Percentiles rank a stretch among this genome's conserved stretches.
Conservation (phyloP, 1,140 invertebrate species). For the Drosophila carrolli region DNA sequence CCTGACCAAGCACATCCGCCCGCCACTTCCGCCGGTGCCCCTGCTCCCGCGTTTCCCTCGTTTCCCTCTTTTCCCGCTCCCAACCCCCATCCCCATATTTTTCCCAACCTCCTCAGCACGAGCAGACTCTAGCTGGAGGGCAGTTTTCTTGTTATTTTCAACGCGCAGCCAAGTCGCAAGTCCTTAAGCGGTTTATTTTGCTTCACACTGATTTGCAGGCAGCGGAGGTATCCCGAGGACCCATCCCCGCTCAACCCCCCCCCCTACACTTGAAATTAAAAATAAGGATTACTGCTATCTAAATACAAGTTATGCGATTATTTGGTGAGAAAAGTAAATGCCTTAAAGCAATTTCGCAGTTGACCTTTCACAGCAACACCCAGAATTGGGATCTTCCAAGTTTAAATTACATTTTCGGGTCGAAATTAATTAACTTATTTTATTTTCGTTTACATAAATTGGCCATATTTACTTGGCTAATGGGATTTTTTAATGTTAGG, state of each 20-base stretch:
- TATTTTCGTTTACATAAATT: background rate
- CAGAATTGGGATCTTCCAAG: background rate
- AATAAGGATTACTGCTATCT: conserved; percentile 23
- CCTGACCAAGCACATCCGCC: conserved; percentile 77
- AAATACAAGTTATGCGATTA: conserved; percentile 29
- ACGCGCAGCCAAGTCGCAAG: conserved; percentile 75
- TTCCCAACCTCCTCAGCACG: conserved; percentile 9
- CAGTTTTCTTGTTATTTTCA: conserved; percentile 80
- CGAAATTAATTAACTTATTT: background rate
- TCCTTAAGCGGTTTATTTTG: conserved; percentile 81
- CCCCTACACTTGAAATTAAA: conserved; percentile 45
- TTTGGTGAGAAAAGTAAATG: background rate
- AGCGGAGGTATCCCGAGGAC: conserved; percentile 48
- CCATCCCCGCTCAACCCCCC: background rate
- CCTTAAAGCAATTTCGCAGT: background rate
- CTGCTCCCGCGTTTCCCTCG: background rate
- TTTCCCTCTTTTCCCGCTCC: background rate
- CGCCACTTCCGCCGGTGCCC: conserved; percentile 51
- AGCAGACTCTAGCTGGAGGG: conserved; percentile 52
- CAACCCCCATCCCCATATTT: background rate
- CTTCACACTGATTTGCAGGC: conserved; percentile 78
- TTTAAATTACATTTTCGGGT: background rate
- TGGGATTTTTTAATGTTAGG: too few relatives aligned
- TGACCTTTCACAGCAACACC: background rate
- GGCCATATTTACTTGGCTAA: too few relatives aligned